Conservation (phyloP, 2,888 invertebrate species). For the Cheilosia scutellata region DNA sequence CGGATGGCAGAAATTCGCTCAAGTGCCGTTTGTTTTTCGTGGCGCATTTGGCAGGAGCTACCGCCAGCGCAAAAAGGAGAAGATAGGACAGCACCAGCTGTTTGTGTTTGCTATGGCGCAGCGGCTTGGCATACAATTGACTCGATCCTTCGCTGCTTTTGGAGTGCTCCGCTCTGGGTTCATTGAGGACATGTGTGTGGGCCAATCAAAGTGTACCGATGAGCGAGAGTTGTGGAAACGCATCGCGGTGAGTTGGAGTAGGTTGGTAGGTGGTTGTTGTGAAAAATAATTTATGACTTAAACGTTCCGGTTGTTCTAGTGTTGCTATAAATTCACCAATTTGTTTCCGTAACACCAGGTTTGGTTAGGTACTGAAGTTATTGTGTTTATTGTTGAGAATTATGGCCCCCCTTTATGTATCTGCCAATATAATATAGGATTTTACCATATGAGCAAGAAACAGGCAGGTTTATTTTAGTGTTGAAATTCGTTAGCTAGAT, state of each 20-base stretch:
- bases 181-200: slow-evolving; percentile 70
- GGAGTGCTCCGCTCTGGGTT: slow-evolving; percentile 37
- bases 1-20: slow-evolving; percentile 63
- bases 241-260: slow-evolving; percentile 47
- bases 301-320: slow-evolving; percentile 64
- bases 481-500: background rate
- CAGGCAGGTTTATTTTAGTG: slow-evolving; percentile 41
- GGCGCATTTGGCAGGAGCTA: slow-evolving; percentile 50
- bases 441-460: background rate
- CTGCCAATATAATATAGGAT: slow-evolving; percentile 22
- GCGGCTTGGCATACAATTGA: slow-evolving; percentile 42
- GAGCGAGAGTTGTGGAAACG: slow-evolving; percentile 51
- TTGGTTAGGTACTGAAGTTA: slow-evolving; percentile 56
- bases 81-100: slow-evolving; percentile 45
- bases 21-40: slow-evolving; percentile 69
- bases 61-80: slow-evolving; percentile 1
- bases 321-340: slow-evolving; percentile 74
- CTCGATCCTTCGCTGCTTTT: slow-evolving; percentile 53
- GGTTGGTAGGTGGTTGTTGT: slow-evolving; percentile 35
- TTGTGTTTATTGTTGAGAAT: slow-evolving; percentile 45
- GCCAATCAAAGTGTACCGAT: slow-evolving; percentile 70
- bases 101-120: slow-evolving; percentile 28
- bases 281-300: slow-evolving; percentile 73
- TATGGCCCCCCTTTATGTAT: slow-evolving; percentile 40
- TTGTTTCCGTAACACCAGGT: slow-evolving; percentile 75